A percentile compares a stretch with the other conserved stretches of the same genome.
These are phyloP conservation scores for Metallyticus violacea DNA, from an alignment of 2,888 invertebrate genomes.

Conservation along the genomic window DNA sequence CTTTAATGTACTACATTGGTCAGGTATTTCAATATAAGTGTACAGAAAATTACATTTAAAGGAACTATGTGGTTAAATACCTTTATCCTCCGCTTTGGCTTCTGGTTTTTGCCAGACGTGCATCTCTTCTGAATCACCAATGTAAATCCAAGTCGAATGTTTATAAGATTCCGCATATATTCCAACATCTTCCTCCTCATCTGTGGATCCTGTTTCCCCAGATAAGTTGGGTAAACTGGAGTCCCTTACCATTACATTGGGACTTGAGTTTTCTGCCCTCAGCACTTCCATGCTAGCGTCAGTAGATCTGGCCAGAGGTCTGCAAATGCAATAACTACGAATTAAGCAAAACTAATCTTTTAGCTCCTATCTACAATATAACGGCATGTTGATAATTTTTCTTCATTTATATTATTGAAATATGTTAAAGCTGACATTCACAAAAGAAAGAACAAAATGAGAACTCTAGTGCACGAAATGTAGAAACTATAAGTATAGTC, in stretches of 20 bases:
- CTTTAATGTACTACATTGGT: too few species aligned
- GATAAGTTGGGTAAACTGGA: slow-evolving; percentile 22
- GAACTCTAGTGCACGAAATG: too few species aligned
- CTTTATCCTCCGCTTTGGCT: slow-evolving; percentile 23
- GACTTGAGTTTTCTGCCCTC: slow-evolving; percentile 62
- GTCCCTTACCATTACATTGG: slow-evolving; percentile 49
- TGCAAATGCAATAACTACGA: neutral
- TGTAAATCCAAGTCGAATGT: slow-evolving; percentile 70
- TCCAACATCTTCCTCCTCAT: slow-evolving; percentile 55
- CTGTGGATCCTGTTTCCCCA: slow-evolving; percentile 43
- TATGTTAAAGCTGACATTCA: too few species aligned
- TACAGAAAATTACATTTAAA: too few species aligned
- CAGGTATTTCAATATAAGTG: too few species aligned
- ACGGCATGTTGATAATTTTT: too few species aligned
- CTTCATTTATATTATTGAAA: too few species aligned
- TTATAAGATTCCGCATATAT: slow-evolving; percentile 74
- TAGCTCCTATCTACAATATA: too few species aligned
- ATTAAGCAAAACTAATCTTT: too few species aligned
- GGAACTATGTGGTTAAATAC: neutral
- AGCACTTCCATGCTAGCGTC: slow-evolving; percentile 68
- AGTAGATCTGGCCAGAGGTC: slow-evolving; percentile 58
- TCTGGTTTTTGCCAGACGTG: slow-evolving; percentile 60
- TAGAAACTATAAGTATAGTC: too few species aligned
- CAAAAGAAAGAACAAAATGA: too few species aligned
- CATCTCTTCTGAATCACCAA: slow-evolving; percentile 69